These are phyloP conservation scores for Barbus barbus DNA, from an alignment of 2,113 vertebrate genomes.

Conservation along the genomic window DNA sequence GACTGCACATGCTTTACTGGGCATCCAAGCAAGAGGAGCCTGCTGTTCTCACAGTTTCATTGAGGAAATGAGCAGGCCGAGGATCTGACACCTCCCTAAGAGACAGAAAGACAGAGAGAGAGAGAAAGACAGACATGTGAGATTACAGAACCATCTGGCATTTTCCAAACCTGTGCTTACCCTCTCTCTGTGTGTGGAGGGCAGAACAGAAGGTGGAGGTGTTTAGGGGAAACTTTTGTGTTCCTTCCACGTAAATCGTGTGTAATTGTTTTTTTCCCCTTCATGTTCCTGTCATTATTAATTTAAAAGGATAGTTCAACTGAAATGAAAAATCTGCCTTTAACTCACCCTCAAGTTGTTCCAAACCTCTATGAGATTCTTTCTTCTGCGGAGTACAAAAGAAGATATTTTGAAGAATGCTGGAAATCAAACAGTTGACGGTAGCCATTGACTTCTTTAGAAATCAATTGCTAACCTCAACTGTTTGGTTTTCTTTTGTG, in stretches of 20 bases:
- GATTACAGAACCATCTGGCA: conserved; percentile 41
- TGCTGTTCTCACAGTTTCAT: conserved; percentile 32
- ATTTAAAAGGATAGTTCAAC: no score
- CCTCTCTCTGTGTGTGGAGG: background rate
- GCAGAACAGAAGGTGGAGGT: conserved; percentile 28
- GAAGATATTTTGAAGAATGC: no score
- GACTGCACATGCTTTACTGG: conserved; percentile 39
- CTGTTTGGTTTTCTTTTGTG: no score
- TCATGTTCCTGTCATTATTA: no score
- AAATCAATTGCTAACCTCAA: no score
- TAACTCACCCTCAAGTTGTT: no score
- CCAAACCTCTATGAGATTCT: no score
- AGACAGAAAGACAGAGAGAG: background rate
- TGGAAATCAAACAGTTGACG: no score
- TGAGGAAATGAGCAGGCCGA: conserved; percentile 33
- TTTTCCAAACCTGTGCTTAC: conserved; percentile 20
- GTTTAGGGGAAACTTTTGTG: background rate
- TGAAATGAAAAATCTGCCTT: no score
- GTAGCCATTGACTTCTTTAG: no score
- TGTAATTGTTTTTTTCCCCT: background rate
- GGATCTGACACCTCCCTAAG: background rate
- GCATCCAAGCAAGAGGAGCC: conserved; percentile 18
- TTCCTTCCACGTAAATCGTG: background rate
- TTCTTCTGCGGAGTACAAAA: no score
- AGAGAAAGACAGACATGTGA: background rate